Evolutionary conservation across 2,113 vertebrate genomes (phyloP), one percentile per base, ranked within the genome.

Genomic region (Psittacula cyanocephala): DNA sequence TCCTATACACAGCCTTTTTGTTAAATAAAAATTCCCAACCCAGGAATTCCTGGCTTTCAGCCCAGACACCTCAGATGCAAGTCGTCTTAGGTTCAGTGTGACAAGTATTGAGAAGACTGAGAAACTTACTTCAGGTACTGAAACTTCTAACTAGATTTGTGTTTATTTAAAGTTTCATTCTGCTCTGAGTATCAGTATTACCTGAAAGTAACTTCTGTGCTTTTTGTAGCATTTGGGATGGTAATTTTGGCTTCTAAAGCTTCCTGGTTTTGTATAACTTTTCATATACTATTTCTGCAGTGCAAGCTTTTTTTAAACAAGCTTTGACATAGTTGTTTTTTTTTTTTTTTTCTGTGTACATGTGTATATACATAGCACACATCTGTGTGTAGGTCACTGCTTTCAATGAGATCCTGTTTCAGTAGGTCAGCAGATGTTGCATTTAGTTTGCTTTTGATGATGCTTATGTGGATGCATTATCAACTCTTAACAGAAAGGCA

Each of bases 31-130:
- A 85, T 91, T 93, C 39, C 49, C 53, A 71, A 37, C 70, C 41
- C 29, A 88, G 69, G 70, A 74, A 65, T 75, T 86, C 37, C 62
- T 95, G 89, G 41, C 81, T 59, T 23, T 78, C n/a, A 83, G 90
- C 75, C 78, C 81, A 92, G 60, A 24, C n/a, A 41, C 33, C 35
- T 93, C 91, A 93, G 33, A 41, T 79, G 39, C n/a, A 75, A 75
- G 37, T 89, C 2, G 0, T 80, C 11, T 49, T 65, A 57, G n/a
- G 4, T 60, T 78, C 67, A 60, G 20, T 71, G 35, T 89, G 65
- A 41, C 47, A 88, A 52, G 27, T 53, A 41, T 7, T 52, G 74
- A 74, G 46, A 91, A 78, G 49, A 67, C 27, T 18, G 47, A 74
- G 60, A 28, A 83, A 70, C 12, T 77, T 70, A 43, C 31, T 81